Evolutionary conservation across 92 coral and sea anemone species (phyloP), one percentile per base, ranked within the genome.

Genomic region (Paramuricea clavata): DNA sequence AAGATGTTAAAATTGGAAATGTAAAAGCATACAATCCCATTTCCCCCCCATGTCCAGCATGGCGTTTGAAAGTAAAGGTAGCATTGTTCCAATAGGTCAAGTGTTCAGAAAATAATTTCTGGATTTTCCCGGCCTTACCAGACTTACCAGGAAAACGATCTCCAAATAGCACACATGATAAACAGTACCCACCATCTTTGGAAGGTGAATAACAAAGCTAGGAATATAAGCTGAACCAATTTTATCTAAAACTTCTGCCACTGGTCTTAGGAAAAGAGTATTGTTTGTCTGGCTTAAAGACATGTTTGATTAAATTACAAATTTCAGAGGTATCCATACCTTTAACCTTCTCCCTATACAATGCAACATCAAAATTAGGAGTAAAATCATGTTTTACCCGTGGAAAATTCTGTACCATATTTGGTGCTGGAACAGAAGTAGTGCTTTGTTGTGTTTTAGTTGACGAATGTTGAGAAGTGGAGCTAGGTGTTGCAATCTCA

Each of bases 141-240:
- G n/a, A n/a, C 70, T 81, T 81, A 44, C 52, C 50, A 10, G 85
- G 72, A 62, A 81, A 81, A 0, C 85, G 22, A 62, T 81, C 78
- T 12, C 85, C 85, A 81, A 81, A 81, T 4, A 81, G 21, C 1
- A 81, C 85, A 81, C 85, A 81, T 23, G 85, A 81, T 32, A 81
- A 61, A 32, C 85, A 81, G 59, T 30, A 81, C 16, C 74, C 85
- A 81, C 85, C 85, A 81, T 81, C 74, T 25, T 60, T 26, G 16
- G 54, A 81, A 21, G 85, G 85, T 12, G 85, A 81, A 62, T 81
- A 81, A 47, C 85, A 80, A 30, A 80, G 74, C 85, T 74, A 80
- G 12, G 72, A 17, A 80, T 33, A 59, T 43, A n/a, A 25, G 2
- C 32, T 36, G 15, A 81, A 33, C 85, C 85, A 81, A n/a, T 60